phyloP scores from a whole-genome alignment of 1,140 invertebrate species.

The Pomacea maculata region DNA sequence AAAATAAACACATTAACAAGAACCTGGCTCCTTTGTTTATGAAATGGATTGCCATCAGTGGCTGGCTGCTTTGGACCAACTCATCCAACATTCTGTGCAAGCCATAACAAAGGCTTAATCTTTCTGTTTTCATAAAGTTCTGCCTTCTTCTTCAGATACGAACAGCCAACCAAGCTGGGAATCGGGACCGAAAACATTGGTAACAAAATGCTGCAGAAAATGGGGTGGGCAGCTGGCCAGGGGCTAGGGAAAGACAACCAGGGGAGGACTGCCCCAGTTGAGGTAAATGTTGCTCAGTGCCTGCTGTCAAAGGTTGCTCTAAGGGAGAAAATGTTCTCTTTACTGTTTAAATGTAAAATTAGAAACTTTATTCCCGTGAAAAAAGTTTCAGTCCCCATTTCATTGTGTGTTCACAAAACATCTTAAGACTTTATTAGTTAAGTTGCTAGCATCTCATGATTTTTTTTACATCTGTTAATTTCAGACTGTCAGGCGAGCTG shows the following conservation, averaged over 20 bases:
- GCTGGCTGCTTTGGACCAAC: no score
- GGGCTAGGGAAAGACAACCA: slow-evolving; percentile 93
- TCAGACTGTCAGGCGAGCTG: slow-evolving; percentile 57
- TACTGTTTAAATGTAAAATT: neutral
- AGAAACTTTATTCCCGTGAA: neutral
- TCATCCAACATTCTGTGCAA: no score
- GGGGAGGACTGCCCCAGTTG: slow-evolving; percentile 91
- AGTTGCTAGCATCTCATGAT: neutral
- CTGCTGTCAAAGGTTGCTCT: neutral
- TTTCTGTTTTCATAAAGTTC: no score
- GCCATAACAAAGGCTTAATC: no score
- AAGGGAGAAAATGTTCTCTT: neutral
- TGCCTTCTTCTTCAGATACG: slow-evolving; percentile 40
- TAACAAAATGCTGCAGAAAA: slow-evolving; percentile 93
- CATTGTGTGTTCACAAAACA: neutral
- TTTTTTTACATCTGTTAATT: slow-evolving; percentile 25
- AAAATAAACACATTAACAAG: no score
- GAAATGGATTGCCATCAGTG: no score
- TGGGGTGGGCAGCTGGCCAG: slow-evolving; percentile 98
- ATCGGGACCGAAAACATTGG: slow-evolving; percentile 91
- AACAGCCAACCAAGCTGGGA: slow-evolving; percentile 66
- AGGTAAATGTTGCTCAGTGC: slow-evolving; percentile 68
- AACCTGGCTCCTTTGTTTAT: no score
- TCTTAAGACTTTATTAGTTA: neutral
- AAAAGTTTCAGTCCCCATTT: neutral